These are phyloP conservation scores for Vulpes lagopus DNA, from an alignment of 2,113 vertebrate species.

Conservation along the genomic window DNA sequence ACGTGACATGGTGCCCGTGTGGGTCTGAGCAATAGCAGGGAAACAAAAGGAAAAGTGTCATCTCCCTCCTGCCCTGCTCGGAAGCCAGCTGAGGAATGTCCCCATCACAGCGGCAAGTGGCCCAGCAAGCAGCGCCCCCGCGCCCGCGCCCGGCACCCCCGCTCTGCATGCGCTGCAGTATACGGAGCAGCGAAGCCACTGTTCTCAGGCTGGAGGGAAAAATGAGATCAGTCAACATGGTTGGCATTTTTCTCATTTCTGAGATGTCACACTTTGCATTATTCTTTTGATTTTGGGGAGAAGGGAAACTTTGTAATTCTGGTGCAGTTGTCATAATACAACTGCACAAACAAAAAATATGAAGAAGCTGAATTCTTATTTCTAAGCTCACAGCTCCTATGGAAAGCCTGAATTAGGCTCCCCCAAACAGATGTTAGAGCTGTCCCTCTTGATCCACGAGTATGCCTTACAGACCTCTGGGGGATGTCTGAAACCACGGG, in stretches of 20 bases:
- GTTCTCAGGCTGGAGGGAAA: not conserved
- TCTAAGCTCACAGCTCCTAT: not conserved
- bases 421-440: not conserved
- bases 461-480: not conserved
- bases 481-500: not conserved
- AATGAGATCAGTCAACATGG: constrained; percentile 53
- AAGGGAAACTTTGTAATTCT: constrained; percentile 10
- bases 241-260: constrained; percentile 79
- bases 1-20: not conserved
- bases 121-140: not conserved
- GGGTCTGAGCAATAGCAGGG: not conserved
- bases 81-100: constrained; percentile 63
- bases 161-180: constrained; percentile 18
- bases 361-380: not conserved
- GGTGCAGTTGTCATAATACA: not conserved
- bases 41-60: not conserved
- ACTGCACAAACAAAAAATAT: not conserved
- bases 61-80: constrained; percentile 26
- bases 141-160: not conserved
- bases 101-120: constrained; percentile 73
- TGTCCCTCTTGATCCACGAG: too few species aligned
- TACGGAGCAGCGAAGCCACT: not conserved
- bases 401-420: not conserved
- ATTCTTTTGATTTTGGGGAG: constrained; percentile 22
- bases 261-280: constrained; percentile 74